Evolutionary conservation across 2,113 vertebrate species (phyloP), one percentile per base, ranked within the genome.

Genomic region (Piprites chloris): DNA sequence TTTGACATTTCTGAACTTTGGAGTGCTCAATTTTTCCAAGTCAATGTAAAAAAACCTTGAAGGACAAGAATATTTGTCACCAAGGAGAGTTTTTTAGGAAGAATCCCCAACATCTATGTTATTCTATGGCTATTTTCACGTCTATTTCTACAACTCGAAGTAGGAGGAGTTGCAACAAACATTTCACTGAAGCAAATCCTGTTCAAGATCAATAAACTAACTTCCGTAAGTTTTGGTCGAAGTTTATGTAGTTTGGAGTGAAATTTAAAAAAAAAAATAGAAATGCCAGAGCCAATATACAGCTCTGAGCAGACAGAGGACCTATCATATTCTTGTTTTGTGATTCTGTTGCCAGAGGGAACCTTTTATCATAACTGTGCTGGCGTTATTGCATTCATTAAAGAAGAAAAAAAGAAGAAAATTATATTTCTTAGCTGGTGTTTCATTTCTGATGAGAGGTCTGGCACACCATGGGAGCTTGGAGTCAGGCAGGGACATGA

Each of bases 341-440:
- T 56, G 46, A 50, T 76, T 71, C 30, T 74, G 81, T 75, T 79
- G 74, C 78, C 52, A 35, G 73, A 86, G 77, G 72, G 82, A 82
- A 46, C 35, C 23, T 87, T 93, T 87, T 59, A 71, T 78, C 75
- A 33, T 58, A 84, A 58, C 27, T 84, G 71, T 87, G 81, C 72
- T 61, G 69, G 58, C 87, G 56, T 33, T 93, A 42, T 93, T 94
- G 61, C 74, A 77, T 87, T 94, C 93, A 93, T 95, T 89, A 89
- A 74, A 84, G n/a, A 17, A 32, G 49, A 66, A 65, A 42, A 37
- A 27, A 52, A 65, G 28, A 71, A n/a, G 11, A 44, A 68, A 50
- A 63, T 68, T 8, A 20, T 56, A 67, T 73, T 91, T 41, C 58
- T 72, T 19, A 44, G 67, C 52, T 74, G 49, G 27, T 17, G n/a